Evolutionary conservation across 2,797 vertebrate species (phyloP).

Genomic region (Florisuga fusca): DNA sequence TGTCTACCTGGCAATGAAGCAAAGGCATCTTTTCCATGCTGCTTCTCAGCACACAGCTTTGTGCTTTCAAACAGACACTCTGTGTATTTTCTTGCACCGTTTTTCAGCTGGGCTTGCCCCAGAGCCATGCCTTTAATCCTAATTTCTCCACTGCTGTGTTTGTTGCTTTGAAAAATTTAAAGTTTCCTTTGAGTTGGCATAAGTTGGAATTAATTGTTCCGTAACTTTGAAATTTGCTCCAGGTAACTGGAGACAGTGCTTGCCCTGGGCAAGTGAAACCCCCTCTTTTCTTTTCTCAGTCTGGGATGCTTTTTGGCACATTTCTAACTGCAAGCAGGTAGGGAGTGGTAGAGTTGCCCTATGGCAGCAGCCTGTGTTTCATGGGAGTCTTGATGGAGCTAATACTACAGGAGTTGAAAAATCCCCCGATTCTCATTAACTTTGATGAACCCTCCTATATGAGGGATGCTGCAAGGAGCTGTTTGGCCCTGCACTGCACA

Average conservation of each 20-base stretch:
- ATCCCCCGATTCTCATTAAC: background rate
- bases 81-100: background rate
- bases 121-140: background rate
- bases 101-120: background rate
- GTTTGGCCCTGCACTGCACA: background rate
- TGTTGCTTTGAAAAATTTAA: background rate
- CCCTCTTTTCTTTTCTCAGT: background rate
- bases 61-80: background rate
- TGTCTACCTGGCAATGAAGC: background rate
- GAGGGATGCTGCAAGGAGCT: background rate
- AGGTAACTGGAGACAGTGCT: background rate
- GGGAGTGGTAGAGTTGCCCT: background rate
- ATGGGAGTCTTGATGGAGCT: background rate
- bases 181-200: background rate
- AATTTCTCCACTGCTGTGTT: background rate
- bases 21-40: background rate
- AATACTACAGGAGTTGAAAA: background rate
- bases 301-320: background rate
- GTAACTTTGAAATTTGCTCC: background rate
- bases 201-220: background rate
- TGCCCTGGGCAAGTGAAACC: background rate
- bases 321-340: background rate
- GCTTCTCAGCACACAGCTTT: background rate
- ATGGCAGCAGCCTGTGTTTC: background rate
- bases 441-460: background rate